These are phyloP conservation scores for Aricia agestis DNA, from an alignment of 1,140 invertebrate genomes.

Conservation along the genomic window DNA sequence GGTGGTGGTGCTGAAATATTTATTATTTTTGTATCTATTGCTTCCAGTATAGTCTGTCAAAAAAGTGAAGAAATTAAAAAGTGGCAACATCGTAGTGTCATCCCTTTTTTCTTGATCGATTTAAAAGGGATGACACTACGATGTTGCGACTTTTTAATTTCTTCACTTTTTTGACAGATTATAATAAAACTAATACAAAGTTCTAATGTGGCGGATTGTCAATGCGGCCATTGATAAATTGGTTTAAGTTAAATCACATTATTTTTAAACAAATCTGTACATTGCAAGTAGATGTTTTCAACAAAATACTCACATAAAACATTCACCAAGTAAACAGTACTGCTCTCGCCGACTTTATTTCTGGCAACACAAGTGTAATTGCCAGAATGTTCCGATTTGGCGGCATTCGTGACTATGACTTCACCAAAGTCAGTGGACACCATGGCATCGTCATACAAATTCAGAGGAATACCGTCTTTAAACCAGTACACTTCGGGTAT, in stretches of 20 bases:
- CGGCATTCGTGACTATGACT: conserved; percentile 42
- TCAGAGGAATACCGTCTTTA: conserved; percentile 50
- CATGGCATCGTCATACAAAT: conserved; percentile 58
- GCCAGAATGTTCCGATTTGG: conserved; percentile 46
- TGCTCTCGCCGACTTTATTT: conserved; percentile 55
- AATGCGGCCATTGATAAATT: no score
- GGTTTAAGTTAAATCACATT: no score
- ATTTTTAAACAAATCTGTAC: no score
- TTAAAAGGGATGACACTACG: no score
- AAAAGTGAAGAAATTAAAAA: no score
- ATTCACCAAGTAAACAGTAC: conserved; percentile 54
- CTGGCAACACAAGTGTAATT: conserved; percentile 69
- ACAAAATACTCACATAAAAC: conserved; percentile 54
- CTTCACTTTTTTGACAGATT: no score
- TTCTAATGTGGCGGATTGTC: no score
- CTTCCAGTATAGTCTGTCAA: conserved; percentile 1
- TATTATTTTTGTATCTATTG: not conserved
- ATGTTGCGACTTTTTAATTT: no score
- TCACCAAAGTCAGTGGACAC: conserved; percentile 55
- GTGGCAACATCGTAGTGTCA: no score
- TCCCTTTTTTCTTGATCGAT: no score
- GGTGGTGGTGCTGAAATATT: conserved; percentile 53
- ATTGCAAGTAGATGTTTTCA: no score
- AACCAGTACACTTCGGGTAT: conserved; percentile 67
- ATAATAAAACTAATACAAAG: no score